Base-by-base conservation (phyloP, 2,113 vertebrate species). In the Sceloporus undulatus region DNA sequence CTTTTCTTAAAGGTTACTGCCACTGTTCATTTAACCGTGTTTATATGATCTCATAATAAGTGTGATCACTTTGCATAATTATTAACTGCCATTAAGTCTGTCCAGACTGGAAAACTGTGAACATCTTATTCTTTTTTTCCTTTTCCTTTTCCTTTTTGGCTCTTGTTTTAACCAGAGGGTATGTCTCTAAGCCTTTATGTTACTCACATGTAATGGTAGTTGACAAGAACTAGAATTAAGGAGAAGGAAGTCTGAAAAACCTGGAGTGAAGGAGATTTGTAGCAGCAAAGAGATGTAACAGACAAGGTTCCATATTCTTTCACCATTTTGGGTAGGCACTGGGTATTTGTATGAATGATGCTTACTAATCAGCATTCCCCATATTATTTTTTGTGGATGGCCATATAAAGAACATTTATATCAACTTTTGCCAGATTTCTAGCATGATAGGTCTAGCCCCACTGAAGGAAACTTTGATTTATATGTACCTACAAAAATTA, bases 21-120 rank as follows among this genome's bases (percentile, higher is more conserved):
- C 94, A 96, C 89, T 95, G 89, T 87, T 93, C 42, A 87, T 95
- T 97, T 96, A 96, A 96, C 77, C 87, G 84, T 94, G 85, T 95
- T 91, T 94, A 96, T 92, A 77, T 95, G 89, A 91, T 96, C 92
- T 92, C 91, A 91, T 94, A 94, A 94, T 95, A 93, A 95, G 91
- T 93, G 91, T 94, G 95, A 94, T 95, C 94, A 94, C 93, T 95
- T 97, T 95, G 90, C 84, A 82, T 96, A 95, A 96, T 96, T 96
- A 96, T 95, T 94, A 91, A 87, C 90, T 94, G 92, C 92, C 94
- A 96, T 96, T 96, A 96, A 96, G 96, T 91, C 91, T 0, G 85
- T 93, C 90, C 94, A 91, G 94, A 95, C 91, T 94, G 87, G 92
- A 94, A 96, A 96, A 94, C 88, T 94, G 88, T 89, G 92, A 90